Base-by-base conservation (phyloP, 1,140 invertebrate genomes). In the Drosophila pectinifera region DNA sequence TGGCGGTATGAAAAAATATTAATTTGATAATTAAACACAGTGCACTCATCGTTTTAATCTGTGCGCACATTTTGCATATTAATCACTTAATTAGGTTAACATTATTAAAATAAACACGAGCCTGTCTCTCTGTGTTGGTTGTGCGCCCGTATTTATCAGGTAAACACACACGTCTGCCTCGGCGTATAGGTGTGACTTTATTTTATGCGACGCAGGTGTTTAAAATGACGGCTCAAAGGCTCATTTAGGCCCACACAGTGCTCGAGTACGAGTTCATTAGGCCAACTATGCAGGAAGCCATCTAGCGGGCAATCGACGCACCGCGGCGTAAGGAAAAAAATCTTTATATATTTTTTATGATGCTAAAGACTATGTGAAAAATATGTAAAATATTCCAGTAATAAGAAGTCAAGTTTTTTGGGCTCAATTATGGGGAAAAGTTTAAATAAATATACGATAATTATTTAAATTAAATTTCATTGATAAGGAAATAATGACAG, bases 31-130 rank as follows among this genome's bases (percentile, higher is more conserved):
- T 85, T 88, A 78, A 85, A 88, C 83, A 82, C 74, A 75, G 61
- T 28, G 83, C 78, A 78, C 57, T 73, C 56, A 73, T 57, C 74
- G 61, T 82, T 86, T 88, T 86, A 86, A 86, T 86, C 82, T 88
- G 70, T 78, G 79, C 83, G 83, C 70, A 83, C 82, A 82, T 88
- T 86, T 79, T 86, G 82, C 82, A 86, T 86, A 86, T 86, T 88
- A 86, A 86, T 88, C 82, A 86, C 82, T 78, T 86, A 86, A 86
- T 86, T 86, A 86, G 82, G 83, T 86, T 79, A 88, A 83, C 83
- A 86, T 88, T 86, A 86, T 88, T 82, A 86, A 88, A 82, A 79
- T 76, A 85, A 86, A 83, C 82, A 82, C 63, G 74, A 63, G 61
- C 62, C 39, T 43, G 48, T 64, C 58, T 73, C 24, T 56, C 18